Evolutionary conservation across 2,797 vertebrate genomes (phyloP).

Genomic region (Argentina silus): DNA sequence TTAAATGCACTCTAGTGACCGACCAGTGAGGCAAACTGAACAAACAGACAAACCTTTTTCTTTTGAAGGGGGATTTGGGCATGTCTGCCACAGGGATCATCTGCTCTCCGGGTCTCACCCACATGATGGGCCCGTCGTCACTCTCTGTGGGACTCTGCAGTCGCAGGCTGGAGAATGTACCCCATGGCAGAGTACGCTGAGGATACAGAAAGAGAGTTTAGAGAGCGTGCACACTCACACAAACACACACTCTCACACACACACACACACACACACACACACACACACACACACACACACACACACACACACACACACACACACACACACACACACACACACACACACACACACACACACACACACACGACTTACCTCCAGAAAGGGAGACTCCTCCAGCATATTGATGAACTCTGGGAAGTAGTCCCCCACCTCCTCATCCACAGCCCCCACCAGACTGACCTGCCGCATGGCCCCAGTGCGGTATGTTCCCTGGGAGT

Average conservation of each 20-base stretch:
- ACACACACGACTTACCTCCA: conserved; percentile 87
- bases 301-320: background rate
- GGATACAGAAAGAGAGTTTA: conserved; percentile 45
- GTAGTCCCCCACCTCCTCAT: conserved; percentile 97
- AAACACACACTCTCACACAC: background rate
- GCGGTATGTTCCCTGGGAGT: conserved; percentile 96
- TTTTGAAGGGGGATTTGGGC: conserved; percentile 99
- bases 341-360: conserved; percentile 34
- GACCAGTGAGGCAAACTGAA: too few species aligned
- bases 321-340: background rate
- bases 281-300: background rate
- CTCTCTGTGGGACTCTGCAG: conserved; percentile 91
- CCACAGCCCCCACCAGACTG: conserved; percentile 97
- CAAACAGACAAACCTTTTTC: conserved; percentile 86
- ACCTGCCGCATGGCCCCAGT: conserved; percentile 98
- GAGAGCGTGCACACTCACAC: background rate
- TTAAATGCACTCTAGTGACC: too few species aligned
- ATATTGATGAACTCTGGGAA: conserved; percentile 97
- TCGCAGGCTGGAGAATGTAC: conserved; percentile 91
- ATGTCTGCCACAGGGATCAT: conserved; percentile 99
- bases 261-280: background rate
- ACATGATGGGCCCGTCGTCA: conserved; percentile 98
- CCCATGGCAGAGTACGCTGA: conserved; percentile 96
- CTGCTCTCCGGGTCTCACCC: conserved; percentile 98
- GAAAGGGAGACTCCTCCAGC: conserved; percentile 93